These are phyloP conservation scores for Urechis unicinctus DNA, from an alignment of 2,888 invertebrate species.

Conservation along the genomic window DNA sequence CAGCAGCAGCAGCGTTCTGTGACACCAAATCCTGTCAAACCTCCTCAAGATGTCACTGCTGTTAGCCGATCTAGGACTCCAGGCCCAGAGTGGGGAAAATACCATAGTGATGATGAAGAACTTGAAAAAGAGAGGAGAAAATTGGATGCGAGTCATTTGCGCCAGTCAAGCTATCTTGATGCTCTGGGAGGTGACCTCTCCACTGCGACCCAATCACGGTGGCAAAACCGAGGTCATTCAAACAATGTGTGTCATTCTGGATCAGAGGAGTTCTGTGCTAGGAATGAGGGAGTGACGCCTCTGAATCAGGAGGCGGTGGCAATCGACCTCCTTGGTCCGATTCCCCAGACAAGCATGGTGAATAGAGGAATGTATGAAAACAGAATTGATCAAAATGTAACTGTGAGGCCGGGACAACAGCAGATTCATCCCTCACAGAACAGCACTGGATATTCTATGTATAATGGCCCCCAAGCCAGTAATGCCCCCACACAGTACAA, in stretches of 20 bases:
- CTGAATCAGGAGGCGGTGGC: not conserved
- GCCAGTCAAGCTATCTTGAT: constrained; percentile 41
- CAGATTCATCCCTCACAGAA: too few species aligned
- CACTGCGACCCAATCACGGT: not conserved
- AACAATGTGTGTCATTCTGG: too few species aligned
- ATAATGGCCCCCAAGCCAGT: not conserved
- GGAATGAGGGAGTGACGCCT: too few species aligned
- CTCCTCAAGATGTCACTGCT: constrained; percentile 53
- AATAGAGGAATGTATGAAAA: too few species aligned
- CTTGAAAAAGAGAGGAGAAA: not conserved
- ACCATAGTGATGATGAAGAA: constrained; percentile 17
- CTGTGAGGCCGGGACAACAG: too few species aligned
- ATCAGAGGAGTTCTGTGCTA: too few species aligned
- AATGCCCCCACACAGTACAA: not conserved
- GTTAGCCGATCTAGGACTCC: constrained; percentile 78
- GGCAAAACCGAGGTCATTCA: too few species aligned
- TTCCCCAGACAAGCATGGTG: not conserved
- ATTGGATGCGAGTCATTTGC: constrained; percentile 27
- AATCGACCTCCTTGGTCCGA: not conserved
- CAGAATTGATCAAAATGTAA: too few species aligned
- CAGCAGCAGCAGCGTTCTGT: not conserved
- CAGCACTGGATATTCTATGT: too few species aligned
- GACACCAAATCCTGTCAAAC: constrained; percentile 10
- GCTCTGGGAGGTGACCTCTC: constrained; percentile 20
- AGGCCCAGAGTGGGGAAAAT: constrained; percentile 60